These are phyloP conservation scores for Cynopterus sphinx DNA, from an alignment of 2,797 vertebrate genomes.

Conservation along the genomic window DNA sequence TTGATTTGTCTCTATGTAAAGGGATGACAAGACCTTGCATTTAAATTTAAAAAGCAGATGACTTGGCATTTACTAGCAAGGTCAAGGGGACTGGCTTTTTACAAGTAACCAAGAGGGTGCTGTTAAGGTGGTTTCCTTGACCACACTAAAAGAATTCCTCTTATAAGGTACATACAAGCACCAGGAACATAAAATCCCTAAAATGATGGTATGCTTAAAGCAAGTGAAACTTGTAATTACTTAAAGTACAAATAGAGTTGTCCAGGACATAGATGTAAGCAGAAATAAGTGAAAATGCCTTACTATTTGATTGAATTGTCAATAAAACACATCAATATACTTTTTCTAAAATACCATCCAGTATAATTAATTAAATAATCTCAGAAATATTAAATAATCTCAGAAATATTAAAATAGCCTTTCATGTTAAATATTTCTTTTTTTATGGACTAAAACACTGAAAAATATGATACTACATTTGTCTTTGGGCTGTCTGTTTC, in stretches of 20 bases:
- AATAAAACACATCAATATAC: not conserved
- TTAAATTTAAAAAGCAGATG: constrained; percentile 83
- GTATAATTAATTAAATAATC: not conserved
- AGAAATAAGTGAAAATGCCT: not conserved
- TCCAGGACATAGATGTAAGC: not conserved
- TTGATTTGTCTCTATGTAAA: constrained; percentile 71
- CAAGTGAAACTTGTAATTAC: not conserved
- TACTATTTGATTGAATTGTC: not conserved
- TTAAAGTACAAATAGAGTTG: constrained; percentile 15
- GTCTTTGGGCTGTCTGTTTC: not conserved
- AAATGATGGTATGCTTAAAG: not conserved
- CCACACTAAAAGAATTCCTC: not conserved
- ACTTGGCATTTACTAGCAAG: constrained; percentile 80
- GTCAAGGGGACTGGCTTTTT: not conserved
- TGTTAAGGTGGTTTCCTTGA: not conserved
- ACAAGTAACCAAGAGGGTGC: not conserved
- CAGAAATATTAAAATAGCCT: not conserved
- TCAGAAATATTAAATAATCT: not conserved
- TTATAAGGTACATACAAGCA: not conserved
- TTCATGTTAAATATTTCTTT: constrained; percentile 3
- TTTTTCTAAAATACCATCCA: not conserved
- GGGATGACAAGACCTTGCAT: constrained; percentile 80
- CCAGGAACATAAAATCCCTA: not conserved
- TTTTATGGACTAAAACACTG: not conserved
- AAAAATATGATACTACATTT: not conserved